phyloP scores from a whole-genome alignment of 1,140 invertebrate species.

The Drosophila auraria region DNA sequence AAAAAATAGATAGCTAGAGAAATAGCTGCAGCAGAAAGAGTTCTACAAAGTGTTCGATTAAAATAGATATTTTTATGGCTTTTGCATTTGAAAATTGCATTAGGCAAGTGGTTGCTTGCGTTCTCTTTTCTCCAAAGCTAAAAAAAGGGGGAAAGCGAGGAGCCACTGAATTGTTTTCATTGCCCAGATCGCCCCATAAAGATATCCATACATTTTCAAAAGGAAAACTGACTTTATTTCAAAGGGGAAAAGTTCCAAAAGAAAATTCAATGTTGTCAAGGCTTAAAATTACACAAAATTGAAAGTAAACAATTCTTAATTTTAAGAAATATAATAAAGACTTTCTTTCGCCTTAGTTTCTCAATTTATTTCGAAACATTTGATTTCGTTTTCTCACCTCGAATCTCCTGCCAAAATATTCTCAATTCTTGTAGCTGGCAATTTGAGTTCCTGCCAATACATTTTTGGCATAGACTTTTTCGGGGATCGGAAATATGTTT shows the following conservation, averaged over 20 bases:
- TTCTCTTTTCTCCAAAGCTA: neutral
- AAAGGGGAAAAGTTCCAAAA: neutral
- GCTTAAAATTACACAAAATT: neutral
- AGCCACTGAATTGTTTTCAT: constrained; percentile 30
- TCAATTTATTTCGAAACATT: neutral
- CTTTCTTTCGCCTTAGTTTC: neutral
- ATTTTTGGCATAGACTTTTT: neutral
- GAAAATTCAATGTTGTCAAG: neutral
- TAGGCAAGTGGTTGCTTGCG: constrained; percentile 26
- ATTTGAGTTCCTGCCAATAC: neutral
- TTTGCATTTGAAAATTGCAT: constrained; percentile 63
- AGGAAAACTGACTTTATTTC: neutral
- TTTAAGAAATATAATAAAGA: neutral
- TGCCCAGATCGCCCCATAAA: constrained; percentile 25
- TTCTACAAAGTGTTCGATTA: constrained; percentile 59
- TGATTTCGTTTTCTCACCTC: neutral
- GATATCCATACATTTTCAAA: constrained; percentile 4
- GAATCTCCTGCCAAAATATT: neutral
- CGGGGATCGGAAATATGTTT: neutral
- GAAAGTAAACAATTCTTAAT: constrained; percentile 6
- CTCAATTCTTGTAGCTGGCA: neutral
- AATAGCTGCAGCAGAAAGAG: constrained; percentile 21
- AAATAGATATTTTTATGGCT: constrained; percentile 64
- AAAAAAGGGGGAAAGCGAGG: neutral
- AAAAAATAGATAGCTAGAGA: constrained; percentile 1